A percentile compares a stretch with the other conserved stretches of the same genome.
These are phyloP conservation scores for Megaptera novaeangliae DNA, from an alignment of 2,113 vertebrate species.

Conservation along the genomic window DNA sequence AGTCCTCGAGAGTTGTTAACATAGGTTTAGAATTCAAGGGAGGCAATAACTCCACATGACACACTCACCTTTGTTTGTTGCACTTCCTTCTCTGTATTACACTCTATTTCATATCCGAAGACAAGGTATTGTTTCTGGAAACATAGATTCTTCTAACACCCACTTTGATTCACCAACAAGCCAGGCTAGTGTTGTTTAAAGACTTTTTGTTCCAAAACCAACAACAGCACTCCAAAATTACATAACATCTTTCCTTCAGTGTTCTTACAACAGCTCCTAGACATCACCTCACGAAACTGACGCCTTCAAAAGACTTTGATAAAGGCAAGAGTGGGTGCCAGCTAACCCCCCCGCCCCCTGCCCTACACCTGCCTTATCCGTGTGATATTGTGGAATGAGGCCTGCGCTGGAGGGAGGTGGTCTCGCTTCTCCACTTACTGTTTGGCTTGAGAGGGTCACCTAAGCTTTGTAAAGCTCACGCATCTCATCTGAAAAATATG, in stretches of 20 bases:
- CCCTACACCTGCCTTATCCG: not conserved
- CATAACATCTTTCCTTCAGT: not conserved
- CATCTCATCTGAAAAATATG: not conserved
- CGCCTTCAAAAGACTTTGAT: not conserved
- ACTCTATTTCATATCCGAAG: not conserved
- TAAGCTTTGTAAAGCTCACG: not conserved
- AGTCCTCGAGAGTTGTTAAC: not conserved
- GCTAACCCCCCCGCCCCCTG: rapidly evolving
- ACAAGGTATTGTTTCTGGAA: not conserved
- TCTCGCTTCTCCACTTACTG: rapidly evolving
- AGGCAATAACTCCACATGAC: not conserved
- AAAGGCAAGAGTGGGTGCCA: not conserved
- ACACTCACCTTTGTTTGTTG: not conserved
- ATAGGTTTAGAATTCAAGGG: not conserved
- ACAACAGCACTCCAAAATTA: constrained; percentile 10
- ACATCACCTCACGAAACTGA: constrained; percentile 48
- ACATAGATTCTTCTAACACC: not conserved
- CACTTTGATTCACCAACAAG: not conserved
- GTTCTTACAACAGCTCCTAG: constrained; percentile 16
- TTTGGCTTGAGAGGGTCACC: not conserved
- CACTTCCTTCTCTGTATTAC: not conserved
- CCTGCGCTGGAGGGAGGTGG: not conserved
- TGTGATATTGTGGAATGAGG: not conserved
- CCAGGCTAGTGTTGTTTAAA: not conserved
- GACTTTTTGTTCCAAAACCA: constrained; percentile 10